These are phyloP conservation scores for Thecophora atra DNA, from an alignment of 2,888 invertebrate species.

Conservation along the genomic window DNA sequence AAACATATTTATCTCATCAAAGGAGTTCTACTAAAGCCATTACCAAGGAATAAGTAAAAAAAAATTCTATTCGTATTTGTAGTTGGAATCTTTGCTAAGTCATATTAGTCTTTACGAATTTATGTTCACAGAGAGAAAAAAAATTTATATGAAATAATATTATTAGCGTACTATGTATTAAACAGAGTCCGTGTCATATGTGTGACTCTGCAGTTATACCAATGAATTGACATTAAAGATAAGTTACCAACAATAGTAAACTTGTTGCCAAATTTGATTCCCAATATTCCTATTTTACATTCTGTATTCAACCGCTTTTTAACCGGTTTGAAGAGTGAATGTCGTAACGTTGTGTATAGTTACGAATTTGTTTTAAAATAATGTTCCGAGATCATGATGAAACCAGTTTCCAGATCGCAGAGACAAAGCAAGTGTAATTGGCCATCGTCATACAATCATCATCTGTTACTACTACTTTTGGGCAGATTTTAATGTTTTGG, in stretches of 20 bases:
- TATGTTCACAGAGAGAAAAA: no score
- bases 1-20: no score
- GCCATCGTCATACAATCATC: conserved; percentile 16
- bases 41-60: no score
- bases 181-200: no score
- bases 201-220: no score
- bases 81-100: no score
- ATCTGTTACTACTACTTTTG: conserved; percentile 10
- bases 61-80: no score
- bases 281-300: conserved; percentile 16
- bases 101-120: no score
- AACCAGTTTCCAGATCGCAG: conserved; percentile 29
- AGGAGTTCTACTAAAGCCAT: no score
- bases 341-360: conserved; percentile 24
- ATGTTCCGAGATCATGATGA: conserved; percentile 26
- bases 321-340: conserved; percentile 29
- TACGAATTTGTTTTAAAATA: conserved; percentile 27
- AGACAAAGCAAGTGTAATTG: conserved; percentile 29
- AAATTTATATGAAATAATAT: no score
- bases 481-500: conserved; percentile 34
- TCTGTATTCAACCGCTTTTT: conserved; percentile 26
- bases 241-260: conserved; percentile 16
- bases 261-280: conserved; percentile 23
- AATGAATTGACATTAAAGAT: no score
- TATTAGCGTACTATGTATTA: no score